Evolutionary conservation across 2,888 invertebrate genomes (phyloP).

Genomic region (Apocheima hispidaria): DNA sequence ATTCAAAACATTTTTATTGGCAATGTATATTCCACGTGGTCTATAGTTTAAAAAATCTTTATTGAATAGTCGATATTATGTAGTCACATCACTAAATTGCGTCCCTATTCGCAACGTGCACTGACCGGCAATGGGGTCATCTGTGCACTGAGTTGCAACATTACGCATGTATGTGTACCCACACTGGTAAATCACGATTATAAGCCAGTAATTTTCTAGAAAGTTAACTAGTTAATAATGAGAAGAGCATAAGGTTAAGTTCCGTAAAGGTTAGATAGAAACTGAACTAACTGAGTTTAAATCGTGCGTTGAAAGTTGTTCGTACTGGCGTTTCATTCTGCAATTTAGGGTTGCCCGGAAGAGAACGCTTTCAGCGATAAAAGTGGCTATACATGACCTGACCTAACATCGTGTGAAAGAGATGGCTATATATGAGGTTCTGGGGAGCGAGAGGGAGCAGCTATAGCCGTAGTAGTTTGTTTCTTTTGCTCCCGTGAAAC

Average conservation of each 20-base stretch:
- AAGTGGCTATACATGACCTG: too few relatives aligned
- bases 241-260: slow-evolving; percentile 9
- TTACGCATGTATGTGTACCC: slow-evolving; percentile 28
- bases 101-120: slow-evolving; percentile 59
- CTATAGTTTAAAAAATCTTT: background rate
- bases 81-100: slow-evolving; percentile 47
- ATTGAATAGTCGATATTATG: slow-evolving; percentile 36
- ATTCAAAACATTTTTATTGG: too few relatives aligned
- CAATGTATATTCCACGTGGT: too few relatives aligned
- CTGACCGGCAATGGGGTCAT: slow-evolving; percentile 72
- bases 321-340: too few relatives aligned
- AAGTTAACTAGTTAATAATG: slow-evolving; percentile 14
- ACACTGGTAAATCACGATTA: background rate
- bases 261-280: background rate
- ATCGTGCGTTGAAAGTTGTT: background rate
- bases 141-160: slow-evolving; percentile 41
- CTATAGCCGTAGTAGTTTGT: too few relatives aligned
- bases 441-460: too few relatives aligned
- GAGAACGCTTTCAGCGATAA: too few relatives aligned
- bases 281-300: slow-evolving; percentile 2
- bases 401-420: too few relatives aligned
- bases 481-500: too few relatives aligned
- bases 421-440: too few relatives aligned
- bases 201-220: slow-evolving; percentile 12
- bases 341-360: too few relatives aligned